Conservation (phyloP, 2,888 invertebrate species). For the Lathronympha strigana region DNA sequence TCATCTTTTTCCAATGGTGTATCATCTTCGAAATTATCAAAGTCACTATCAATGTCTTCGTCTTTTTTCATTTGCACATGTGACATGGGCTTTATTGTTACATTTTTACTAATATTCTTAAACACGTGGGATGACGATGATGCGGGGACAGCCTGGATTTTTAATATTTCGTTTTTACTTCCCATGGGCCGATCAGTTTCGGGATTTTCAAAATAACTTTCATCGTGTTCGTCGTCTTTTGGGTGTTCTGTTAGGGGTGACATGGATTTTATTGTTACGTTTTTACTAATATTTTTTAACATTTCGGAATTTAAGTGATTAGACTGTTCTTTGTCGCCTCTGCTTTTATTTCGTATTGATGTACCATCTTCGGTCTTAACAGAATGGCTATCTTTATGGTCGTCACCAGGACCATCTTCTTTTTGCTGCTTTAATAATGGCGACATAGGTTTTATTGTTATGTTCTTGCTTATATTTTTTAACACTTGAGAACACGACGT, state of each 20-base stretch:
- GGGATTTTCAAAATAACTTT: conserved; percentile 45
- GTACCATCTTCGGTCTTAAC: conserved; percentile 40
- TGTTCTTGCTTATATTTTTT: conserved; percentile 58
- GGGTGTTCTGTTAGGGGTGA: conserved; percentile 38
- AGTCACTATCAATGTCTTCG: conserved; percentile 47
- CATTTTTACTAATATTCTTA: conserved; percentile 41
- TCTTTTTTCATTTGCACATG: conserved; percentile 39
- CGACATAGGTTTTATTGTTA: conserved; percentile 57
- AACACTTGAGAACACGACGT: conserved; percentile 48
- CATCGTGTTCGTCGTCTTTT: conserved; percentile 40
- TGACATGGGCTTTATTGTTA: conserved; percentile 57
- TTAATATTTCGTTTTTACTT: background rate
- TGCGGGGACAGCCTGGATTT: background rate
- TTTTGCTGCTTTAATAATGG: conserved; percentile 28
- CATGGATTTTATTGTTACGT: conserved; percentile 60
- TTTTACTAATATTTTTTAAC: conserved; percentile 58
- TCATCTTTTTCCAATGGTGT: conserved; percentile 40
- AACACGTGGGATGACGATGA: conserved; percentile 23
- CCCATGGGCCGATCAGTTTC: conserved; percentile 25
- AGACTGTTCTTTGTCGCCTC: conserved; percentile 5
- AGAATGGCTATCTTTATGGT: conserved; percentile 46
- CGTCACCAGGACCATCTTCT: conserved; percentile 34
- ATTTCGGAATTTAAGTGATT: conserved; percentile 45
- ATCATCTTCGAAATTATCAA: conserved; percentile 43
- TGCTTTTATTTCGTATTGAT: conserved; percentile 31